Evolutionary conservation across 2,113 vertebrate species (phyloP), one percentile per base, ranked within the genome.

Genomic region (Pygathrix nemaeus): DNA sequence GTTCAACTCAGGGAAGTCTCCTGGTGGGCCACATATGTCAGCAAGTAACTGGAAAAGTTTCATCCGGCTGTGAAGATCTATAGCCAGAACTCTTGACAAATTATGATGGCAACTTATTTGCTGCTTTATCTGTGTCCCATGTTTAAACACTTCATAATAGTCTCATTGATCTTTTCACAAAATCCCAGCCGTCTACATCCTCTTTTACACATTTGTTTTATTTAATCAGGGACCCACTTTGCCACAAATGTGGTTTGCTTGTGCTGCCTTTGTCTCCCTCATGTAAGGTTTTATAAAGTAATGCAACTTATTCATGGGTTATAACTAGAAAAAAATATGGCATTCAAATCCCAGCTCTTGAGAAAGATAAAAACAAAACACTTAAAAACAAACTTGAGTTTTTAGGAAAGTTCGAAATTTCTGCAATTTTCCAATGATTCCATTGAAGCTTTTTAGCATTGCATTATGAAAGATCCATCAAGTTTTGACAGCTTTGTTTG

Each of bases 401-500:
- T 97, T 86, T 30, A 91, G 84, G 2, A 17, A 93, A 89, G 38
- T 5, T 40, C 84, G 21, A 64, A 66, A 50, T 11, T 73, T 93
- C 45, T 84, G 80, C 93, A 38, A 86, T 52, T 94, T 97, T 90
- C 23, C 8, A 81, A 38, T 92, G 55, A n/a, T 90, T 91, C 11
- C 57, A 80, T 25, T 92, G 85, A 80, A 61, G 13, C 32, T 80
- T 66, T 94, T 96, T 66, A 82, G 23, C 57, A 85, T 18, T 32
- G 12, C 10, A 40, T 94, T 84, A 52, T 84, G 83, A 90, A 92
- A 52, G 75, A 92, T 70, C 55, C 64, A 92, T 90, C n/a, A 48
- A 43, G 27, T 81, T 94, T 78, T 97, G 83, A 87, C 70, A 97
- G 64, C 8, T 76, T 73, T 93, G 20, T 93, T 96, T 96, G 21